Percentiles rank a stretch among this genome's conserved stretches.
Conservation (phyloP, 2,797 vertebrate genomes). For the Oophaga sylvatica region DNA sequence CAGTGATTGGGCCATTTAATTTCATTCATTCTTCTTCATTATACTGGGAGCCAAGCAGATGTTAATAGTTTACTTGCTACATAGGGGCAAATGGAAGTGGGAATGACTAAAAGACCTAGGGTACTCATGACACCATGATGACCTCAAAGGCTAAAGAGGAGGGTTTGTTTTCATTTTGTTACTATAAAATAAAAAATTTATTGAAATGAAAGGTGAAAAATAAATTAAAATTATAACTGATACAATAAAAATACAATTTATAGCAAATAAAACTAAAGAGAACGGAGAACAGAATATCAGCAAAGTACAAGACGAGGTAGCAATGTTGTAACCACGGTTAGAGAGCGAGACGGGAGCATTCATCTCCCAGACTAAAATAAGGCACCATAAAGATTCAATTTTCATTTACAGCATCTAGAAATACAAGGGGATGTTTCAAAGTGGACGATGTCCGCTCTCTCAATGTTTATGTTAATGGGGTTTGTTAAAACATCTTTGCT, state of each 20-base stretch:
- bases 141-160: neutral
- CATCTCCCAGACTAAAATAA: slow-evolving; percentile 45
- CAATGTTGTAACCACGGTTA: slow-evolving; percentile 34
- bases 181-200: neutral
- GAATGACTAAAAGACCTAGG: neutral
- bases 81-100: neutral
- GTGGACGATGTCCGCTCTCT: neutral
- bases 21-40: slow-evolving; percentile 13
- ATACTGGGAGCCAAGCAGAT: slow-evolving; percentile 19
- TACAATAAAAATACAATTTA: neutral
- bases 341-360: slow-evolving; percentile 35
- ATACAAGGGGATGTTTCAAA: slow-evolving; percentile 6
- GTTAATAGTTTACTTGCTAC: slow-evolving; percentile 20
- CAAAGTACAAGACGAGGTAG: neutral
- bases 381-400: slow-evolving; percentile 43
- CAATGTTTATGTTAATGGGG: neutral
- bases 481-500: neutral
- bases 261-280: neutral
- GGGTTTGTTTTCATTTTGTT: too few relatives aligned
- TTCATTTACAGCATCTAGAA: slow-evolving; percentile 38
- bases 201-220: neutral
- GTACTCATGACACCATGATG: neutral
- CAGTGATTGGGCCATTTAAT: slow-evolving; percentile 19
- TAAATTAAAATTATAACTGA: neutral
- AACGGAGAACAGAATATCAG: too few relatives aligned